Evolutionary conservation across 2,888 invertebrate genomes (phyloP).

Genomic region (Luperina testacea): DNA sequence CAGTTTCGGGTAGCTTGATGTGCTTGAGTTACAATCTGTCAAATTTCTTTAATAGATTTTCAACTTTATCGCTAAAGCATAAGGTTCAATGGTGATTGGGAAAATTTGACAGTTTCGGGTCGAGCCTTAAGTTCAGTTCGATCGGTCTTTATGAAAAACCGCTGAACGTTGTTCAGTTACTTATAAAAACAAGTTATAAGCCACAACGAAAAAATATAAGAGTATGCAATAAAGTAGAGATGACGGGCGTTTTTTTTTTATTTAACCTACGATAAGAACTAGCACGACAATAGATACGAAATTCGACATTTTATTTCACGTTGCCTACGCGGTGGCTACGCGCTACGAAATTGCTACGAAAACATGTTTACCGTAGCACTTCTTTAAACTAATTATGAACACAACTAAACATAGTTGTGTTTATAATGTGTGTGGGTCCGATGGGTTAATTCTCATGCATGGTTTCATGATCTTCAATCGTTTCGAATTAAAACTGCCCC

Average conservation of each 20-base stretch:
- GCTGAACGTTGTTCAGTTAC: no score
- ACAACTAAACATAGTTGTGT: no score
- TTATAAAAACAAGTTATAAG: neutral
- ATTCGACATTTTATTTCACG: neutral
- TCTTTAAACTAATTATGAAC: neutral
- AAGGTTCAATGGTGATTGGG: no score
- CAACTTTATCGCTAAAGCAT: no score
- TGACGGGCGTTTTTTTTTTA: conserved; percentile 7
- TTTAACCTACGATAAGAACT: neutral
- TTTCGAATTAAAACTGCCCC: neutral
- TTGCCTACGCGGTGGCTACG: conserved; percentile 28
- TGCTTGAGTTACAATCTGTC: no score
- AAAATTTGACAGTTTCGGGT: no score
- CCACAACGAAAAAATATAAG: neutral
- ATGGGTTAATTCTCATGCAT: neutral
- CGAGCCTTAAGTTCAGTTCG: no score
- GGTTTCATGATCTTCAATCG: neutral
- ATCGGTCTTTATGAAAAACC: neutral
- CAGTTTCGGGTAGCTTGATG: no score
- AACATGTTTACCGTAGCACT: conserved; percentile 16
- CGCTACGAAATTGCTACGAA: conserved; percentile 42
- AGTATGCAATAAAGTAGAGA: neutral
- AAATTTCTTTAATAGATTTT: no score
- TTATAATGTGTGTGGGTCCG: no score
- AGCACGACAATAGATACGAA: neutral